phyloP scores from a whole-genome alignment of 2,113 vertebrate genomes.

The Guaruba guarouba region DNA sequence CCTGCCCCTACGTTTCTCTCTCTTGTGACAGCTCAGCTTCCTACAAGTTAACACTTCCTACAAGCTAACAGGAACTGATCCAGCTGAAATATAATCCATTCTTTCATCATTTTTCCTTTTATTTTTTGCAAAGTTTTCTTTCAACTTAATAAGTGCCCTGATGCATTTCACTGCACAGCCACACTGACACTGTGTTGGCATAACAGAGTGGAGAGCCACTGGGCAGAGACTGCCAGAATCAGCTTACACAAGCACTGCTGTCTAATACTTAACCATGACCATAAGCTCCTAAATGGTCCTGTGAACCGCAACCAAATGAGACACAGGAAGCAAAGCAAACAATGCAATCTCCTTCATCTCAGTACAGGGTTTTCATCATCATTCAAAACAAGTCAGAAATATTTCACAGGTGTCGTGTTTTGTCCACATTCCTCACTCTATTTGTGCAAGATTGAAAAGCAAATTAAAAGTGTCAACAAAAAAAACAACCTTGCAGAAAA shows the following conservation, averaged over 20 bases:
- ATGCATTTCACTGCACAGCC: background rate
- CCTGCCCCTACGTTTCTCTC: background rate
- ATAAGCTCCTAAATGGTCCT: background rate
- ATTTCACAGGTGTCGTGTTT: background rate
- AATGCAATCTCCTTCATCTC: background rate
- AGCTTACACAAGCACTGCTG: background rate
- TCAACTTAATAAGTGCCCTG: background rate
- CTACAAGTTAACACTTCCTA: background rate
- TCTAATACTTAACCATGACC: background rate
- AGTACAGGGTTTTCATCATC: background rate
- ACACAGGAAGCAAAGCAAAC: background rate
- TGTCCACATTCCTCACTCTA: background rate
- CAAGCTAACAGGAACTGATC: background rate
- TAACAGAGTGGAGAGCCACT: background rate
- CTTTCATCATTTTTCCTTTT: background rate
- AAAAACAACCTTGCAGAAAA: background rate
- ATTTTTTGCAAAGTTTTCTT: background rate
- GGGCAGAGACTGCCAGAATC: background rate
- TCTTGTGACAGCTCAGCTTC: background rate
- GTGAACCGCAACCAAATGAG: background rate
- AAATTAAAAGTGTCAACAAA: background rate
- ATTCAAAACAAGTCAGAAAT: background rate
- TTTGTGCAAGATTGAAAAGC: background rate
- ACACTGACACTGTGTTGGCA: background rate
- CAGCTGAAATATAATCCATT: background rate